These are phyloP conservation scores for Pollicipes pollicipes DNA, from an alignment of 1,140 invertebrate genomes.

Conservation along the genomic window DNA sequence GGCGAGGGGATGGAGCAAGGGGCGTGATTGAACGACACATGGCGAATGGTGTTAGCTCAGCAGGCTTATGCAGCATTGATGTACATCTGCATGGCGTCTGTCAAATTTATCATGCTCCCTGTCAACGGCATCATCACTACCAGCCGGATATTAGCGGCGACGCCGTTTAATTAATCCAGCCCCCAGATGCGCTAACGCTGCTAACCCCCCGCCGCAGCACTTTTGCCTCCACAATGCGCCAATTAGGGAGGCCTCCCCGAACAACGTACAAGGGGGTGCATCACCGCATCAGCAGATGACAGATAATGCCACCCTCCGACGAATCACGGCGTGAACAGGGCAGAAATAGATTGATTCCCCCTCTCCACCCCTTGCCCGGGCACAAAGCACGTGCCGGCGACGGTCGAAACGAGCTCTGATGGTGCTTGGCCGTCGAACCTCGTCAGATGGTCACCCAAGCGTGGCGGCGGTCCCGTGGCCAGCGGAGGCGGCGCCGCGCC, in stretches of 20 bases:
- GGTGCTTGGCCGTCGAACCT: neutral
- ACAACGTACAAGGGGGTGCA: too few relatives aligned
- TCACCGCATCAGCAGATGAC: neutral
- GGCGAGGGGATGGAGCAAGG: too few relatives aligned
- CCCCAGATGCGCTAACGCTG: neutral
- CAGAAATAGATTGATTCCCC: neutral
- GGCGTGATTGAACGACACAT: too few relatives aligned
- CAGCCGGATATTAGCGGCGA: too few relatives aligned
- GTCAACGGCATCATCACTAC: neutral
- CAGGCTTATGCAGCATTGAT: too few relatives aligned
- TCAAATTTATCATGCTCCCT: neutral
- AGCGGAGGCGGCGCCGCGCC: too few relatives aligned
- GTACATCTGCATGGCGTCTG: too few relatives aligned
- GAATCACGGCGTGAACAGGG: neutral
- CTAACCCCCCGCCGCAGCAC: neutral
- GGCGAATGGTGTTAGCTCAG: too few relatives aligned
- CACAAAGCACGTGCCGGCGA: neutral
- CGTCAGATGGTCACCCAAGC: neutral
- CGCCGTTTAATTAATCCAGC: neutral
- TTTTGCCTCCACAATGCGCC: neutral
- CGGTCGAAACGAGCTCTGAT: too few relatives aligned
- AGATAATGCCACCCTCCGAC: neutral
- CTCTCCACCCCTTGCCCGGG: neutral
- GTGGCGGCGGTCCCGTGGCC: too few relatives aligned
- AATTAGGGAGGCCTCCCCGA: neutral